These are phyloP conservation scores for Enteromius thamalakanensis DNA, from an alignment of 2,797 vertebrate species.

Conservation along the genomic window DNA sequence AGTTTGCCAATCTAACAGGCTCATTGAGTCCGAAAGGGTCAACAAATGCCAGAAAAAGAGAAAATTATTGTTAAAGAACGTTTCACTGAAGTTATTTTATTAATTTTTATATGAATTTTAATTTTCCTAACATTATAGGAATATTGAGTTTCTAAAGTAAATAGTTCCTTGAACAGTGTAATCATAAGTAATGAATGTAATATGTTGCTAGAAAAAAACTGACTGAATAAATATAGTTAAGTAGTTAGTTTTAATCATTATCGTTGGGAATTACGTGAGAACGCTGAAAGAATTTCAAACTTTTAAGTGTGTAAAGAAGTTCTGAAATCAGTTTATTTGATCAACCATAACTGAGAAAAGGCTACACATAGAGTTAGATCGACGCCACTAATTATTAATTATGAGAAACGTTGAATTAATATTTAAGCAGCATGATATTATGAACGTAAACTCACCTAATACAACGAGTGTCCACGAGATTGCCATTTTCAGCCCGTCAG, in stretches of 20 bases:
- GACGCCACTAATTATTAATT: neutral
- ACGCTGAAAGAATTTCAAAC: neutral
- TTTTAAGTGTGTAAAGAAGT: neutral
- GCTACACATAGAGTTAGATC: neutral
- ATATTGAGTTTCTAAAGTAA: neutral
- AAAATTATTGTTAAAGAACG: too few species aligned
- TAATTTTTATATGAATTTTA: too few species aligned
- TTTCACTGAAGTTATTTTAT: too few species aligned
- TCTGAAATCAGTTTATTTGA: constrained; percentile 1
- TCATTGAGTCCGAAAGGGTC: too few species aligned
- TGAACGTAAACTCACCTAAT: constrained; percentile 68
- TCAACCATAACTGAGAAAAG: neutral
- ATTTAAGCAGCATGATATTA: neutral
- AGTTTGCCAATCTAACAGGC: neutral
- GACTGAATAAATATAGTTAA: neutral
- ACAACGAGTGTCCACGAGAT: constrained; percentile 67
- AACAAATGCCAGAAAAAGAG: too few species aligned
- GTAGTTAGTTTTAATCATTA: neutral
- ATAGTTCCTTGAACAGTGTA: neutral
- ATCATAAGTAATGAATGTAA: neutral
- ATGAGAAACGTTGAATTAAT: neutral
- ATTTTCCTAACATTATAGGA: too few species aligned
- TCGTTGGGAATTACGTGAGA: neutral
- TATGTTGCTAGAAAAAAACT: neutral
- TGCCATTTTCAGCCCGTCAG: constrained; percentile 60